Evolutionary conservation across 2,797 vertebrate genomes (phyloP).

Genomic region (Liasis olivaceus): DNA sequence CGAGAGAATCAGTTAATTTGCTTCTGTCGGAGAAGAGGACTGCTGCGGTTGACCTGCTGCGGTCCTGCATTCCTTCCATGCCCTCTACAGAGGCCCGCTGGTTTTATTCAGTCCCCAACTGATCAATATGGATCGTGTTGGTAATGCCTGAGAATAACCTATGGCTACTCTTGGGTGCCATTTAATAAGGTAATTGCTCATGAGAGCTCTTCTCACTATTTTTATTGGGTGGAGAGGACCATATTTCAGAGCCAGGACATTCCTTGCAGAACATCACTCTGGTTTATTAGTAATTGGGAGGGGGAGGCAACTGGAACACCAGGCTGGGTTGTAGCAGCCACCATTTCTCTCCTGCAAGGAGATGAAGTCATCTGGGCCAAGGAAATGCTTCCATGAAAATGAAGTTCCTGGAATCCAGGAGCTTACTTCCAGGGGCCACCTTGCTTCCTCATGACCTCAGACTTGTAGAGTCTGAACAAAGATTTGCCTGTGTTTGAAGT

Average conservation of each 20-base stretch:
- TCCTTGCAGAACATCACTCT: background rate
- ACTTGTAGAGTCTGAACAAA: background rate
- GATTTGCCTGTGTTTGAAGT: background rate
- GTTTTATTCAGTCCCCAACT: background rate
- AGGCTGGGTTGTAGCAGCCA: rapidly evolving
- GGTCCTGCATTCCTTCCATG: no score
- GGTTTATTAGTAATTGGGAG: background rate
- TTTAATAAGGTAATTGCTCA: slow-evolving; percentile 57
- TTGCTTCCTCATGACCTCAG: background rate
- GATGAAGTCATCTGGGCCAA: background rate
- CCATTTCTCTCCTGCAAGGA: background rate
- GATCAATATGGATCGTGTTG: slow-evolving; percentile 41
- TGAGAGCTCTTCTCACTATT: slow-evolving; percentile 5
- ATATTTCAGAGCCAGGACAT: slow-evolving; percentile 24
- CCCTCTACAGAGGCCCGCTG: background rate
- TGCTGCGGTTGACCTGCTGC: slow-evolving; percentile 3
- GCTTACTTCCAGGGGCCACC: no score
- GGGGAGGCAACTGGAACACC: background rate
- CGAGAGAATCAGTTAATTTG: slow-evolving; percentile 64
- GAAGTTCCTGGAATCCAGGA: background rate
- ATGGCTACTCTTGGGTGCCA: slow-evolving; percentile 30
- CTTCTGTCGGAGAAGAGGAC: slow-evolving; percentile 40
- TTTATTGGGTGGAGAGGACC: slow-evolving; percentile 32
- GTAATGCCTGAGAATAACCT: slow-evolving; percentile 26
- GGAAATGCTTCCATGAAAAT: no score